Percentiles rank a stretch among this genome's conserved stretches.
These are phyloP conservation scores for Melieria crassipennis DNA, from an alignment of 2,888 invertebrate genomes.

Conservation along the genomic window DNA sequence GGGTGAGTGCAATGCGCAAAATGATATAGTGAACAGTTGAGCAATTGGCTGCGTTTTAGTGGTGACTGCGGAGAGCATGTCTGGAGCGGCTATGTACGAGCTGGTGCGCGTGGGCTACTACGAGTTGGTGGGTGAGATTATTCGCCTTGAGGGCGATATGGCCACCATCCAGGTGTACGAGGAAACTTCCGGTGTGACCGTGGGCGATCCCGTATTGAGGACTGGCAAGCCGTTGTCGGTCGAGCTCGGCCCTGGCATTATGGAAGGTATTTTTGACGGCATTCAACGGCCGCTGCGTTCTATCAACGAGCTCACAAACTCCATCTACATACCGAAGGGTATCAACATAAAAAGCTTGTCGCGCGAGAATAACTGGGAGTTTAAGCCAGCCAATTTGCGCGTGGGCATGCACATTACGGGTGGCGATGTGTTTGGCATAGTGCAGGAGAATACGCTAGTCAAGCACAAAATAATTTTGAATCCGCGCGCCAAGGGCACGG, in stretches of 20 bases:
- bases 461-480: conserved; percentile 96
- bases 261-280: conserved; percentile 99
- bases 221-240: conserved; percentile 99
- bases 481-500: conserved; percentile 95
- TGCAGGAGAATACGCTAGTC: conserved; percentile 96
- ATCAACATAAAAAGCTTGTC: conserved; percentile 91
- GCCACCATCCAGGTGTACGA: conserved; percentile 99
- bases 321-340: conserved; percentile 99
- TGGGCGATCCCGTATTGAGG: conserved; percentile 97
- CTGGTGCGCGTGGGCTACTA: conserved; percentile 97
- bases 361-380: conserved; percentile 87
- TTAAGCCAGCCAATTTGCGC: conserved; percentile 79
- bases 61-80: conserved; percentile 98
- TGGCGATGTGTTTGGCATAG: conserved; percentile 94
- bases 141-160: conserved; percentile 98
- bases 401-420: conserved; percentile 97
- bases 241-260: conserved; percentile 97
- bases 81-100: conserved; percentile 99
- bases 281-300: conserved; percentile 98
- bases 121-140: conserved; percentile 98
- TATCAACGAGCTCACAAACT: conserved; percentile 89
- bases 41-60: conserved; percentile 70
- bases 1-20: conserved; percentile 69
- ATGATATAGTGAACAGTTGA: neutral
- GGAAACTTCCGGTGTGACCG: conserved; percentile 97